A percentile compares a stretch with the other conserved stretches of the same genome.
These are phyloP conservation scores for Todiramphus chloris DNA, from an alignment of 2,113 vertebrate genomes.

Conservation along the genomic window DNA sequence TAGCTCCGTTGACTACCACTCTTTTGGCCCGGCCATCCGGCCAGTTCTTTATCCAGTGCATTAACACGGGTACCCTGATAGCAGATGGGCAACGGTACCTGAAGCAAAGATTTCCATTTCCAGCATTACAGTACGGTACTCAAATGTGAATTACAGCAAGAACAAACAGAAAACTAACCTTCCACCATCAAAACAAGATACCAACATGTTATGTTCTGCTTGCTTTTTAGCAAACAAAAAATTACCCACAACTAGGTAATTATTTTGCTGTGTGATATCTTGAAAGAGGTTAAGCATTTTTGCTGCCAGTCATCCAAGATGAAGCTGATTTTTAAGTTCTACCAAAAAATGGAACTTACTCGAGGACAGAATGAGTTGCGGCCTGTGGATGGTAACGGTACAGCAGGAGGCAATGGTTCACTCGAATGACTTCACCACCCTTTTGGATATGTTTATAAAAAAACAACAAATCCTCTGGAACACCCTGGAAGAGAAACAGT, in stretches of 20 bases:
- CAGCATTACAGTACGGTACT: background rate
- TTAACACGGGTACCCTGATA: rapidly evolving
- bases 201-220: no score
- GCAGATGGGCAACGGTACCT: rapidly evolving
- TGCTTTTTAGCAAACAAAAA: background rate
- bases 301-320: background rate
- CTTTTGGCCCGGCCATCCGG: no score
- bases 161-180: background rate
- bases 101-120: background rate
- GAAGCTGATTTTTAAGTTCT: background rate
- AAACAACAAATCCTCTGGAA: constrained; percentile 93
- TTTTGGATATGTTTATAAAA: constrained; percentile 88
- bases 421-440: constrained; percentile 79
- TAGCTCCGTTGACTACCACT: no score
- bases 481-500: constrained; percentile 77
- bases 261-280: background rate
- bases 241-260: background rate
- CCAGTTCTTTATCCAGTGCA: no score
- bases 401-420: constrained; percentile 84
- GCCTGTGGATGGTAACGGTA: constrained; percentile 90
- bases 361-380: constrained; percentile 83
- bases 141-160: background rate
- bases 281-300: background rate
- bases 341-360: constrained; percentile 77
- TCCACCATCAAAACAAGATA: background rate